phyloP scores from a whole-genome alignment of 2,888 invertebrate genomes.

The Sepioteuthis lessoniana region DNA sequence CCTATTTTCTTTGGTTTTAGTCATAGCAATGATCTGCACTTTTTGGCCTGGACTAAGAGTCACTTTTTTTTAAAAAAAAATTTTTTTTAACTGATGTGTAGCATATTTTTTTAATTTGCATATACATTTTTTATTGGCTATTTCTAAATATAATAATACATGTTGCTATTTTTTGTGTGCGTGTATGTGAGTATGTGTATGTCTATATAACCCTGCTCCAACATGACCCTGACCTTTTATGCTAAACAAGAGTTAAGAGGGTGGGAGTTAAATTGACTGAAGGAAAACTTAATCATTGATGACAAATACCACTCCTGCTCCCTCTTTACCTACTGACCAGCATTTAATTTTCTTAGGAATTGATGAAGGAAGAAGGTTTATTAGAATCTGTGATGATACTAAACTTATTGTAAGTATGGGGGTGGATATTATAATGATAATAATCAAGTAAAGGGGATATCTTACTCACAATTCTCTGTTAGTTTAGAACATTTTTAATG shows the following conservation, averaged over 20 bases:
- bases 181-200: not conserved
- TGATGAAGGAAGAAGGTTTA: too few species aligned
- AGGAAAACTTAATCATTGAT: not conserved
- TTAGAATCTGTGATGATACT: too few species aligned
- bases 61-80: not conserved
- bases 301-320: too few species aligned
- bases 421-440: too few species aligned
- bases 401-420: too few species aligned
- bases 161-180: not conserved
- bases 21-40: slow-evolving; percentile 23
- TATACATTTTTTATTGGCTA: slow-evolving; percentile 21
- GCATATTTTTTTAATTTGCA: not conserved
- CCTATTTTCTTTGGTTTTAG: not conserved
- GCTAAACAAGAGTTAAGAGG: not conserved
- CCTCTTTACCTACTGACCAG: too few species aligned
- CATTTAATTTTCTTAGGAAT: not conserved
- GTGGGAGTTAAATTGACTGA: not conserved
- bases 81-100: not conserved
- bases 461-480: too few species aligned
- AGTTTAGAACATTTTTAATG: too few species aligned
- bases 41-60: slow-evolving; percentile 8
- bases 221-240: not conserved
- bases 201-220: not conserved
- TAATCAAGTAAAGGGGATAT: too few species aligned
- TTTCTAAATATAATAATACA: not conserved